Evolutionary conservation across 2,113 vertebrate species (phyloP).

Genomic region (Antennarius striatus): DNA sequence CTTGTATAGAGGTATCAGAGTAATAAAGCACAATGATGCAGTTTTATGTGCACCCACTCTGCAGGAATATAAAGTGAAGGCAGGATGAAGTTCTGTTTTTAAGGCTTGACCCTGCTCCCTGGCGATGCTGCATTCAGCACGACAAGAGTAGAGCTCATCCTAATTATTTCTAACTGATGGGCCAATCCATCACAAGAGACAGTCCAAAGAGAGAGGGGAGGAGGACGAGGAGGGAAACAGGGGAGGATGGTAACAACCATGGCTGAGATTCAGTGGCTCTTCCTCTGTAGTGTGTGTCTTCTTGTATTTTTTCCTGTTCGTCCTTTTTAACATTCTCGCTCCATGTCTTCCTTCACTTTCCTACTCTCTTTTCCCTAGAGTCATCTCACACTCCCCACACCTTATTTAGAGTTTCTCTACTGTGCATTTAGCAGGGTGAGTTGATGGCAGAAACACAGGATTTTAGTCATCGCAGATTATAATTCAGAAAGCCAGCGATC

Average conservation of each 20-base stretch:
- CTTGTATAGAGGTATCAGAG: conserved; percentile 1
- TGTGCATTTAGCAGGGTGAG: background rate
- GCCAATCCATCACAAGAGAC: conserved; percentile 75
- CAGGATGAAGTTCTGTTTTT: conserved; percentile 62
- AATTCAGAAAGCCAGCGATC: conserved; percentile 15
- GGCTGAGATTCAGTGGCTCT: too few relatives aligned
- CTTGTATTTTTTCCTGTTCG: conserved; percentile 7
- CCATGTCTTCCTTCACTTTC: conserved; percentile 13
- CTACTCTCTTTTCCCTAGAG: background rate
- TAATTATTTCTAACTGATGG: conserved; percentile 81
- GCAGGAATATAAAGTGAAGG: conserved; percentile 49
- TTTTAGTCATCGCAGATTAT: conserved; percentile 11
- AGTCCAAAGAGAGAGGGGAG: conserved; percentile 35
- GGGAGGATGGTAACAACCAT: conserved; percentile 2
- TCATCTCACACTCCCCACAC: background rate
- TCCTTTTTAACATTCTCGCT: background rate
- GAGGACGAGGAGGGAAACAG: conserved; percentile 19
- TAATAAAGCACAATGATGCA: conserved; percentile 42
- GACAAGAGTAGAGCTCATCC: conserved; percentile 72
- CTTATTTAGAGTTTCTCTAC: background rate
- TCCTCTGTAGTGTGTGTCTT: conserved; percentile 24
- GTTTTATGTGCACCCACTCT: conserved; percentile 6
- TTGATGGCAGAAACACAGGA: conserved; percentile 24
- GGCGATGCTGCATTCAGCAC: conserved; percentile 68
- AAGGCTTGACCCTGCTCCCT: conserved; percentile 63